Base-by-base conservation (phyloP, 2,113 vertebrate genomes). In the Aviceda subcristata region DNA sequence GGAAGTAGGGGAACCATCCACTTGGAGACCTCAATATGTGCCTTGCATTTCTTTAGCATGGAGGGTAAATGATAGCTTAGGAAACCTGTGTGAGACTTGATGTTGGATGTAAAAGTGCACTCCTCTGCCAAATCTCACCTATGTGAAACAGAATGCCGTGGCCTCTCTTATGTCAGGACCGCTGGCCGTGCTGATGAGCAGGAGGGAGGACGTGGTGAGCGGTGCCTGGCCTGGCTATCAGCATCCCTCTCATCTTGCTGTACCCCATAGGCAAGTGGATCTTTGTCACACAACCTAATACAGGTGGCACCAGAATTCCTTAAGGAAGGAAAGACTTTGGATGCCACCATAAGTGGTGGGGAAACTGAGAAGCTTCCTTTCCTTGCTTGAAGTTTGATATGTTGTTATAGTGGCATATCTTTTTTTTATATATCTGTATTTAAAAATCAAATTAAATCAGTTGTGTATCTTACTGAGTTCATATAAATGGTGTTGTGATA, bases 161-260 rank as follows among this genome's bases (percentile, higher is more conserved):
- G 13, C 15, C 10, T 18, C 8, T 30, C 27, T 51, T 6, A 4
- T 0, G 5, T 12, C 39, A 13, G 56, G 34, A 9, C 36, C 0
- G 1, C 43, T 53, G 32, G 36, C 20, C 15, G 69, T 46, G 57
- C 71, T 26, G 12, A 38, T 32, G 56, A 30, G 68, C 20, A 15
- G 60, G 16, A 57, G 50, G 59, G 57, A 84, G 59, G 39, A n/a
- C 13, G 10, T 26, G 39, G 24, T 0, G 7, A 46, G 66, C 2
- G 5, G 41, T 13, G 7, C n/a, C 17, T 36, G 43, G 32, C 26
- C 50, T 43, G 75, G 19, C 63, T 23, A 32, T 26, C 18, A 27
- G 55, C 77, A 38, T 67, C 62, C 21, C 18, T 53, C 20, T 48
- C 3, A 1, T 62, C 39, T 48, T 26, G n/a, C 56, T n/a, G 17